phyloP scores from a whole-genome alignment of 2,113 vertebrate genomes.

The Hippolais icterina region DNA sequence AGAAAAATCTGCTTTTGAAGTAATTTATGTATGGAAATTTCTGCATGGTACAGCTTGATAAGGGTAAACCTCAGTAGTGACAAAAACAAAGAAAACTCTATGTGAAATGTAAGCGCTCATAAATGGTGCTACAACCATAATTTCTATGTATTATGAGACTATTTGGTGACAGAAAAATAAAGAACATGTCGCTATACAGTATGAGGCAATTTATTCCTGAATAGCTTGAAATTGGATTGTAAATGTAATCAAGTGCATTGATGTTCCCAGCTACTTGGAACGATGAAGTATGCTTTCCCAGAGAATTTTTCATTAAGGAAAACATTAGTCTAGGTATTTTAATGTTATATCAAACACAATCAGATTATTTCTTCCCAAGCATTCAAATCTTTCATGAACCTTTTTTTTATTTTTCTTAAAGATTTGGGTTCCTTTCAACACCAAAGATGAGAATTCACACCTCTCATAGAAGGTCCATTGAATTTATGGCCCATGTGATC shows the following conservation, averaged over 20 bases:
- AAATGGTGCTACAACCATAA: slow-evolving; percentile 21
- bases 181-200: slow-evolving; percentile 5
- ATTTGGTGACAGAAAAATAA: slow-evolving; percentile 49
- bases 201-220: slow-evolving; percentile 47
- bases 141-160: slow-evolving; percentile 31
- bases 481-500: background rate
- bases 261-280: slow-evolving; percentile 38
- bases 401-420: background rate
- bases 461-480: background rate
- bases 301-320: slow-evolving; percentile 50
- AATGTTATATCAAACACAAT: slow-evolving; percentile 24
- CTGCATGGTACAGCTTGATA: slow-evolving; percentile 12
- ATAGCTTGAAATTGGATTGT: slow-evolving; percentile 62
- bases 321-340: slow-evolving; percentile 42
- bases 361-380: background rate
- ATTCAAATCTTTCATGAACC: background rate
- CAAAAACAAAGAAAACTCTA: background rate
- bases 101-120: background rate
- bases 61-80: background rate
- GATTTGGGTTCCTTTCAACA: background rate
- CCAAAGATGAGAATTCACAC: background rate
- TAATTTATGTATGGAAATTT: slow-evolving; percentile 44
- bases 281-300: background rate
- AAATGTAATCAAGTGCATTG: slow-evolving; percentile 70
- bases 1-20: slow-evolving; percentile 37